Percentiles rank a stretch among this genome's conserved stretches.
Evolutionary conservation across 2,113 vertebrate genomes (phyloP).

Genomic region (Zosterops lateralis): DNA sequence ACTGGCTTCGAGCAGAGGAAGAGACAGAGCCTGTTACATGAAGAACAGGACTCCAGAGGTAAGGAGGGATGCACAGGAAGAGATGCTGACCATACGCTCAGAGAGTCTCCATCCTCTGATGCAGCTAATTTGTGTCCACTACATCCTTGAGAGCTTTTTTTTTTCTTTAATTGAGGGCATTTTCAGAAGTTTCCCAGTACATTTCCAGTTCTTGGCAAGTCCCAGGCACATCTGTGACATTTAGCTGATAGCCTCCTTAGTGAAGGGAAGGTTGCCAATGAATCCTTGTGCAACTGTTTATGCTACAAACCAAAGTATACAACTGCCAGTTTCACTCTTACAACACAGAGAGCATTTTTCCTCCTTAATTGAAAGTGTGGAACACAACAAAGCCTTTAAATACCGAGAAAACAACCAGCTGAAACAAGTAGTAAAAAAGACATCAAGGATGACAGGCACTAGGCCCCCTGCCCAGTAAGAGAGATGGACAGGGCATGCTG

Average conservation of each 20-base stretch:
- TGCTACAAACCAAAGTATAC: slow-evolving; percentile 26
- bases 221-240: slow-evolving; percentile 46
- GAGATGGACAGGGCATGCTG: background rate
- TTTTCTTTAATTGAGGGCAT: background rate
- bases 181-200: slow-evolving; percentile 25
- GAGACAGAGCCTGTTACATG: background rate
- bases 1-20: rapidly evolving
- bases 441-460: slow-evolving; percentile 43
- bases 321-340: slow-evolving; percentile 60
- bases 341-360: slow-evolving; percentile 46
- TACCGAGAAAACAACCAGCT: background rate
- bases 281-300: slow-evolving; percentile 61
- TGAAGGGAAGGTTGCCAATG: slow-evolving; percentile 45
- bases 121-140: background rate
- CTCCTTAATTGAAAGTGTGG: slow-evolving; percentile 54
- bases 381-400: slow-evolving; percentile 41
- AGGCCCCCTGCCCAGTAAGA: slow-evolving; percentile 41
- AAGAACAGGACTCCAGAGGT: background rate
- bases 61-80: background rate
- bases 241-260: slow-evolving; percentile 48
- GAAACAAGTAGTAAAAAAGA: slow-evolving; percentile 50
- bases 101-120: background rate
- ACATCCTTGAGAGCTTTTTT: background rate
- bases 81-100: background rate
- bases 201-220: slow-evolving; percentile 42